A percentile compares a stretch with the other conserved stretches of the same genome.
phyloP scores from a whole-genome alignment of 1,140 invertebrate species.

The Manduca sexta region DNA sequence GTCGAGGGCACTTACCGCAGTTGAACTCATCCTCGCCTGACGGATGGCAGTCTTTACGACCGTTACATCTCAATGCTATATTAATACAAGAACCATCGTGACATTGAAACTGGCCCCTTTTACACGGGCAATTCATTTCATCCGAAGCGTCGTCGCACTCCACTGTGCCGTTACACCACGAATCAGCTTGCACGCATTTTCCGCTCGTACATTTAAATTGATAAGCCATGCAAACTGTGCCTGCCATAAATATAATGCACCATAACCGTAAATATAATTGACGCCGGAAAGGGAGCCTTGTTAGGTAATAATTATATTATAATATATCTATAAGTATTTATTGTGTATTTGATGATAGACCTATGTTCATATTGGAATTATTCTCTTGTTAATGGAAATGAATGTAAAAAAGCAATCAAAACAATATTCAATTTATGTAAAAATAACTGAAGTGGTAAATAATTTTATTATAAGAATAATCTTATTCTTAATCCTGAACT shows the following conservation, averaged over 20 bases:
- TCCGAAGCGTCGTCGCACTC: slow-evolving; percentile 85
- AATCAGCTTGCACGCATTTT: slow-evolving; percentile 79
- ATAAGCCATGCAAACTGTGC: slow-evolving; percentile 67
- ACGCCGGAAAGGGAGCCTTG: slow-evolving; percentile 11
- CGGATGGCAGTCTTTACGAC: slow-evolving; percentile 73
- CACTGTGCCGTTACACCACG: slow-evolving; percentile 82
- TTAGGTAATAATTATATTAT: not conserved
- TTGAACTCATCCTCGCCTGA: slow-evolving; percentile 80
- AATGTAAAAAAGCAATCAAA: too few relatives aligned
- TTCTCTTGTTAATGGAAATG: too few relatives aligned
- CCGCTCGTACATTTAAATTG: slow-evolving; percentile 73
- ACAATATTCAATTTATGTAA: too few relatives aligned
- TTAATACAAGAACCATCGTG: slow-evolving; percentile 74
- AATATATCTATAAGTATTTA: too few relatives aligned
- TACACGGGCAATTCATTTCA: slow-evolving; percentile 77
- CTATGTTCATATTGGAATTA: too few relatives aligned
- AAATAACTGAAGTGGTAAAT: too few relatives aligned
- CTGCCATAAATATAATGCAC: slow-evolving; percentile 54
- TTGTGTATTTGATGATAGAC: not conserved
- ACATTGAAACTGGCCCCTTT: slow-evolving; percentile 73
- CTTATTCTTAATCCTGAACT: too few relatives aligned
- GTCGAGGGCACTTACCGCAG: slow-evolving; percentile 74
- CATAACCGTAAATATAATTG: slow-evolving; percentile 42
- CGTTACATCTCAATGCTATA: slow-evolving; percentile 67
- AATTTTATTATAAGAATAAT: too few relatives aligned